These are phyloP conservation scores for Sebastes oblongus DNA, from an alignment of 2,797 vertebrate species.

Conservation along the genomic window DNA sequence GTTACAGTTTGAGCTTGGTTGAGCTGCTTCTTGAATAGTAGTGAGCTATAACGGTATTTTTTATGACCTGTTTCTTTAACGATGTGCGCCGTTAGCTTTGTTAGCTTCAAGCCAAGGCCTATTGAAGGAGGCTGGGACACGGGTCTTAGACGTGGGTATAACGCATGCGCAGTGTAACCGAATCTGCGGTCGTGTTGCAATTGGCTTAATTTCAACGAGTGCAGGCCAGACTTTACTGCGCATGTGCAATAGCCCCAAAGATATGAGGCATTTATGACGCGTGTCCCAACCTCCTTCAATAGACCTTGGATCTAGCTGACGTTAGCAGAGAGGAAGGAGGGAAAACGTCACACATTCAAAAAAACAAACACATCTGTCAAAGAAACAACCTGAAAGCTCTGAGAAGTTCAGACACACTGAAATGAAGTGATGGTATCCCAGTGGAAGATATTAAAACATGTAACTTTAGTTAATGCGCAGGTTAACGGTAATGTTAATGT, in stretches of 20 bases:
- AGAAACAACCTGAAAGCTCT: not conserved
- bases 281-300: too few relatives aligned
- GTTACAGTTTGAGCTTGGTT: not conserved
- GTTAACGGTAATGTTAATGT: too few relatives aligned
- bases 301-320: not conserved
- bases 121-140: too few relatives aligned
- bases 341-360: conserved; percentile 87
- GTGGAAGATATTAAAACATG: rapidly evolving
- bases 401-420: too few relatives aligned
- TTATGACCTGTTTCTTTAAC: conserved; percentile 67
- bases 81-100: not conserved
- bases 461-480: rapidly evolving
- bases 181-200: too few relatives aligned
- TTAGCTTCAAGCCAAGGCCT: not conserved
- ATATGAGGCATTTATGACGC: too few relatives aligned
- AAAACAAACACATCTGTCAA: conserved; percentile 13
- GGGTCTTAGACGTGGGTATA: rapidly evolving
- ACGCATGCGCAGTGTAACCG: too few relatives aligned
- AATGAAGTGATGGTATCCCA: rapidly evolving
- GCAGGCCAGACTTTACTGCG: too few relatives aligned
- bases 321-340: conserved; percentile 67
- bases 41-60: too few relatives aligned
- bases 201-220: too few relatives aligned
- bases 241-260: too few relatives aligned
- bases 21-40: too few relatives aligned